Evolutionary conservation across 2,888 invertebrate species (phyloP).

Genomic region (Agrochola lychnidis): DNA sequence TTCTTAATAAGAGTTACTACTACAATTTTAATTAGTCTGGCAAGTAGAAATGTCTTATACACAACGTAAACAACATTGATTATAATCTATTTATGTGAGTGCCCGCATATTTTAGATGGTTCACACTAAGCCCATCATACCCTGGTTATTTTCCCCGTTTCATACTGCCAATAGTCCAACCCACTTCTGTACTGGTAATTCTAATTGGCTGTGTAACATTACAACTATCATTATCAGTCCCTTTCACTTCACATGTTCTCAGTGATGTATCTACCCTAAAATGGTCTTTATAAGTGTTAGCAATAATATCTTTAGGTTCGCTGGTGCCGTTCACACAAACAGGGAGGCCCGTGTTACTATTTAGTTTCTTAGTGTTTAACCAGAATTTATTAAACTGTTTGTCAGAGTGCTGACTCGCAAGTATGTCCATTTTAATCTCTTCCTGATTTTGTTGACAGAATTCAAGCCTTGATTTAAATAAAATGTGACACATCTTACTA

Average conservation of each 20-base stretch:
- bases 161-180: neutral
- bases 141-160: neutral
- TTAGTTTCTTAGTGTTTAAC: neutral
- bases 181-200: too few relatives aligned
- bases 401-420: neutral
- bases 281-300: too few relatives aligned
- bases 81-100: neutral
- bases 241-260: too few relatives aligned
- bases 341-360: neutral
- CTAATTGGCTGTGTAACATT: too few relatives aligned
- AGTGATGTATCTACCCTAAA: too few relatives aligned
- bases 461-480: slow-evolving; percentile 2
- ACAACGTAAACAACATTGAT: neutral
- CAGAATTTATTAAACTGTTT: neutral
- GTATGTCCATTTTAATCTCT: neutral
- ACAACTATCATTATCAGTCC: too few relatives aligned
- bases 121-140: neutral
- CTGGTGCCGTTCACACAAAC: neutral
- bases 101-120: neutral
- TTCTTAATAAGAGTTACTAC: neutral
- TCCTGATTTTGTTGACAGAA: neutral
- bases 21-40: slow-evolving; percentile 7
- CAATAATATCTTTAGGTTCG: too few relatives aligned
- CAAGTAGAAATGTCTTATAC: neutral
- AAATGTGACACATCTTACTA: too few relatives aligned